phyloP scores from a whole-genome alignment of 2,797 vertebrate species.

The Oceanodroma leucorhoa region DNA sequence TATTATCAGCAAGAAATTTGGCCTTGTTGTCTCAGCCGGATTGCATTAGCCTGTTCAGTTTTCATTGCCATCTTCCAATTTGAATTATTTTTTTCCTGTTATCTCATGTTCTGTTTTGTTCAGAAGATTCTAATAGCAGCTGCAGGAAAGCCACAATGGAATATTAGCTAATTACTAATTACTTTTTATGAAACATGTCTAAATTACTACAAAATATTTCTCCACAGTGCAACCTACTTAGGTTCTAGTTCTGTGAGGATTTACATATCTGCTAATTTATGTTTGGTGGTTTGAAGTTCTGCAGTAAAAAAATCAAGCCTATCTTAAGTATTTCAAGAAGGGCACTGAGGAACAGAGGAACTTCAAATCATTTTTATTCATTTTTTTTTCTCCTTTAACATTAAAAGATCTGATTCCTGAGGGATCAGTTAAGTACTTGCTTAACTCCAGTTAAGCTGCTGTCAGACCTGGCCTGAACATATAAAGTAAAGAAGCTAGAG shows the following conservation, averaged over 20 bases:
- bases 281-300: background rate
- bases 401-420: background rate
- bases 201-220: slow-evolving; percentile 8
- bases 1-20: background rate
- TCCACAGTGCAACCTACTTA: background rate
- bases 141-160: background rate
- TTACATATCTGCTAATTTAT: background rate
- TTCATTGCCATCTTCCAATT: background rate
- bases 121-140: background rate
- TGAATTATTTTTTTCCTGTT: background rate
- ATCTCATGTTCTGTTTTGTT: background rate
- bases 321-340: background rate
- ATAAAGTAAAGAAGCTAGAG: background rate
- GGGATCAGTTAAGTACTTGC: background rate
- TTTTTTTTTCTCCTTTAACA: background rate
- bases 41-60: background rate
- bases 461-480: background rate
- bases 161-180: slow-evolving; percentile 18
- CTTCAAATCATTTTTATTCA: background rate
- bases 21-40: background rate
- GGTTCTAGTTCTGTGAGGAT: background rate
- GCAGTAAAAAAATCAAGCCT: background rate
- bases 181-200: background rate
- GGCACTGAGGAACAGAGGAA: background rate
- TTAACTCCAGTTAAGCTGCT: background rate